Evolutionary conservation across 1,140 invertebrate genomes (phyloP).

Genomic region (Drosophila prosaltans): DNA sequence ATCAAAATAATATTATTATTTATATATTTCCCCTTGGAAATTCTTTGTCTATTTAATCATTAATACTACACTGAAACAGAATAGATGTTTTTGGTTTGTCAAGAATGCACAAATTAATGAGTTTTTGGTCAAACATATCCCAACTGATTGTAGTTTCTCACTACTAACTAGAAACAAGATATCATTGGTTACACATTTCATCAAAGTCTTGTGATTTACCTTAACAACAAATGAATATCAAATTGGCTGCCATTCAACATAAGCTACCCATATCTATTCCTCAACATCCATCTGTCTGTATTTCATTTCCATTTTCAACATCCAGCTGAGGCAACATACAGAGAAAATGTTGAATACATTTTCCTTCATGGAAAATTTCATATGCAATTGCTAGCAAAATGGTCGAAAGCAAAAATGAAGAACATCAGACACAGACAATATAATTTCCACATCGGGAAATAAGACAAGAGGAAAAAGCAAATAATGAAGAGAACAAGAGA

Average conservation of each 20-base stretch:
- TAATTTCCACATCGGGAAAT: background rate
- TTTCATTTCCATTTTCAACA: conserved; percentile 27
- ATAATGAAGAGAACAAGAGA: conserved; percentile 22
- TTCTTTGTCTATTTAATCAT: too few species aligned
- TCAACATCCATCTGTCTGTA: conserved; percentile 11
- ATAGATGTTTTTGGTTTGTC: too few species aligned
- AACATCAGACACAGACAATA: conserved; percentile 19
- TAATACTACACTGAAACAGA: too few species aligned
- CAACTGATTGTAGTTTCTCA: too few species aligned
- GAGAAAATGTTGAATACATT: conserved; percentile 8
- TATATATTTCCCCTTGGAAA: too few species aligned
- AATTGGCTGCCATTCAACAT: background rate
- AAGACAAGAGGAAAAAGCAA: conserved; percentile 20
- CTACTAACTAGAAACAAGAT: too few species aligned
- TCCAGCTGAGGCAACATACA: conserved; percentile 23
- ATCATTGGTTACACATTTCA: too few species aligned
- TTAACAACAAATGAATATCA: conserved; percentile 7
- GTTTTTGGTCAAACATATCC: too few species aligned
- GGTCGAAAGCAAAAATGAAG: background rate
- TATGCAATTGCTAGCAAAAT: conserved; percentile 40
- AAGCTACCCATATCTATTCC: conserved; percentile 31
- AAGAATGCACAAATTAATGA: too few species aligned
- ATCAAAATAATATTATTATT: too few species aligned
- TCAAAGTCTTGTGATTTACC: background rate
- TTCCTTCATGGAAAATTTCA: conserved; percentile 24